phyloP scores from a whole-genome alignment of 2,888 invertebrate species.

The Tipula confusa region DNA sequence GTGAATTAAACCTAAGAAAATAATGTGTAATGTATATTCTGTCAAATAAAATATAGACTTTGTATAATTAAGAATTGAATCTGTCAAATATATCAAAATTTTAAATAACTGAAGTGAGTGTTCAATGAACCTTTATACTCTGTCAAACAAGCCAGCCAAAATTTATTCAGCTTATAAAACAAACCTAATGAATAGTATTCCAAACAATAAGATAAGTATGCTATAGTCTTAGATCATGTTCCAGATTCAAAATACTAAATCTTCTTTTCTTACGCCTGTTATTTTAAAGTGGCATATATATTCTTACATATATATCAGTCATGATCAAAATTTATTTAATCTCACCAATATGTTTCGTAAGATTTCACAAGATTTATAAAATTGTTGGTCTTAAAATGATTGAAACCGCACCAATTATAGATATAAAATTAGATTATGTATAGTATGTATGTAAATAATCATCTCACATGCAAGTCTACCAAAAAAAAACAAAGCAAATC shows the following conservation, averaged over 20 bases:
- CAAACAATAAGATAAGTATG: too few species aligned
- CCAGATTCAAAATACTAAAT: not conserved
- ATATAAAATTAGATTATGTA: conserved; percentile 4
- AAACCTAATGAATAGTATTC: too few species aligned
- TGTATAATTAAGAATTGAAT: too few species aligned
- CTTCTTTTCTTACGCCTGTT: not conserved
- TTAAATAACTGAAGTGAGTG: too few species aligned
- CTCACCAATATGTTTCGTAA: not conserved
- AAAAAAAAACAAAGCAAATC: not conserved
- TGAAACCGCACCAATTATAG: not conserved
- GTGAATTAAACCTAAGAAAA: too few species aligned
- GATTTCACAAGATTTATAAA: not conserved
- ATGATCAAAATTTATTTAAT: not conserved
- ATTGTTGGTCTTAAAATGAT: not conserved
- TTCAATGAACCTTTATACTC: too few species aligned
- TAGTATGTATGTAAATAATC: not conserved
- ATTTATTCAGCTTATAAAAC: too few species aligned
- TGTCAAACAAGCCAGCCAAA: too few species aligned
- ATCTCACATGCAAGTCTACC: not conserved
- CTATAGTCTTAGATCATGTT: not conserved
- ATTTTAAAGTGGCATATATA: not conserved
- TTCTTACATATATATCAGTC: not conserved
- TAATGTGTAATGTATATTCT: too few species aligned
- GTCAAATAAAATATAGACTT: too few species aligned
- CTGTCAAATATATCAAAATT: too few species aligned